phyloP scores from a whole-genome alignment of 2,113 vertebrate genomes.

The Galbula dea region DNA sequence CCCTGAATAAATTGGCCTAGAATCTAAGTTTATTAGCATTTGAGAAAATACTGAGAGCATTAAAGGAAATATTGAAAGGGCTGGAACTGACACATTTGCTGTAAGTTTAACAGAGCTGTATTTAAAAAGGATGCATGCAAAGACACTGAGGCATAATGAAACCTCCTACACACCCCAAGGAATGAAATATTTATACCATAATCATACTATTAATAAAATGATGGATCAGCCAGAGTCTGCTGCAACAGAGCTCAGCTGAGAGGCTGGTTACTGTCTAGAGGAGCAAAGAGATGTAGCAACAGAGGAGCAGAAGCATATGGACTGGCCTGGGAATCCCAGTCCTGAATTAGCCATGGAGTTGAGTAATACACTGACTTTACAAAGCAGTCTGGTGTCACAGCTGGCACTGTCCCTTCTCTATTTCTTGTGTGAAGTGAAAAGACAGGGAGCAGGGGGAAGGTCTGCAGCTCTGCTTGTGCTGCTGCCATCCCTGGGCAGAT shows the following conservation, averaged over 20 bases:
- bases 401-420: not conserved
- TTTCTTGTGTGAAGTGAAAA: not conserved
- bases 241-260: not conserved
- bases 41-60: slow-evolving; percentile 15
- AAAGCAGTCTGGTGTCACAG: not conserved
- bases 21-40: slow-evolving; percentile 37
- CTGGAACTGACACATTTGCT: slow-evolving; percentile 27
- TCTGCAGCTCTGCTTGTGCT: not conserved
- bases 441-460: not conserved
- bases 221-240: not conserved
- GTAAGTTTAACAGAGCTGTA: not conserved
- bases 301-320: not conserved
- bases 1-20: slow-evolving; percentile 20
- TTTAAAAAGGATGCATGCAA: not conserved
- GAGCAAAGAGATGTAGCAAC: not conserved
- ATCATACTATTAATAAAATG: slow-evolving; percentile 57
- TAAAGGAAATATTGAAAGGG: slow-evolving; percentile 33
- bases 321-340: not conserved
- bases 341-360: not conserved
- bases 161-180: not conserved
- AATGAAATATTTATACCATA: slow-evolving; percentile 56
- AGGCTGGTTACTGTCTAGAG: not conserved
- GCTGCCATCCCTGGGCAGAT: not conserved
- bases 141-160: not conserved
- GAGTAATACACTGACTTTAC: not conserved